These are phyloP conservation scores for Moxostoma hubbsi DNA, from an alignment of 2,797 vertebrate species.

Conservation along the genomic window DNA sequence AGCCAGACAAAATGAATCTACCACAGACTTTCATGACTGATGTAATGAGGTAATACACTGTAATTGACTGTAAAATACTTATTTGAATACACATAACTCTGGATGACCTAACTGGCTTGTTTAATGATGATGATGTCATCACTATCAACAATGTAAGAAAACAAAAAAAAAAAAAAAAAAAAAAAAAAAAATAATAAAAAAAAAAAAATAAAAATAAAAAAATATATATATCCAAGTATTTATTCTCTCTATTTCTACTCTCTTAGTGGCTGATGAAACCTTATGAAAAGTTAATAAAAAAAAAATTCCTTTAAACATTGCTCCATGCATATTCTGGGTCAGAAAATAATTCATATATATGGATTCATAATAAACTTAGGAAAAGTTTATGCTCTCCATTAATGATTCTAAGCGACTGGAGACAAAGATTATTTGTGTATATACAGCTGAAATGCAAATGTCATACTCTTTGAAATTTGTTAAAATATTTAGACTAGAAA, in stretches of 20 bases:
- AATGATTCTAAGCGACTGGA: slow-evolving; percentile 19
- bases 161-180: too few species aligned
- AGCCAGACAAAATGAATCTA: slow-evolving; percentile 62
- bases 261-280: slow-evolving; percentile 24
- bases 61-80: slow-evolving; percentile 19
- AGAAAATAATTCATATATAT: background rate
- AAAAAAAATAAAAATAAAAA: too few species aligned
- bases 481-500: slow-evolving; percentile 59
- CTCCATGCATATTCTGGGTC: too few species aligned
- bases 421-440: slow-evolving; percentile 27
- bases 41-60: slow-evolving; percentile 2
- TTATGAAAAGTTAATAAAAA: slow-evolving; percentile 28
- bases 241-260: background rate
- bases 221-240: background rate
- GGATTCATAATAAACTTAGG: slow-evolving; percentile 24
- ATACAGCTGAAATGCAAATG: slow-evolving; percentile 46
- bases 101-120: slow-evolving; percentile 21
- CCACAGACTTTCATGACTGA: slow-evolving; percentile 50
- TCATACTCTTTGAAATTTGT: slow-evolving; percentile 49
- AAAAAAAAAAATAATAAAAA: too few species aligned
- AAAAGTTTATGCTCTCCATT: slow-evolving; percentile 10
- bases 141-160: background rate
- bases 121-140: slow-evolving; percentile 28
- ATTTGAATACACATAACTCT: background rate
- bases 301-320: background rate